Conservation (phyloP, 2,797 vertebrate species). For the Enteromius afrohamiltoni region DNA sequence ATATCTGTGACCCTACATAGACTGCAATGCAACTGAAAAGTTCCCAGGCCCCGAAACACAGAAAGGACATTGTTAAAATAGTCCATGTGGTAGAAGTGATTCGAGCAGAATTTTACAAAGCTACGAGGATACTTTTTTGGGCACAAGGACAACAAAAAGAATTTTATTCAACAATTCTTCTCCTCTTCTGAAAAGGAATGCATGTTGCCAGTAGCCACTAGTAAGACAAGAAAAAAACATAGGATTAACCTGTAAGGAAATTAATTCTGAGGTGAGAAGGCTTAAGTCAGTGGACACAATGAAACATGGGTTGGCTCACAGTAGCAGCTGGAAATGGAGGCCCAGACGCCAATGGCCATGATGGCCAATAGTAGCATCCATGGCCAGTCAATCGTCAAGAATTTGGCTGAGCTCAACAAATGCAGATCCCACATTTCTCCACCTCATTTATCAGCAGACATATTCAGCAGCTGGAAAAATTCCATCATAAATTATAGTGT, state of each 20-base stretch:
- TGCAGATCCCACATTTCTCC: conserved; percentile 33
- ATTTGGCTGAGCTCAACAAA: conserved; percentile 24
- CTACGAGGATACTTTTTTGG: no score
- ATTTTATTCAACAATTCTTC: no score
- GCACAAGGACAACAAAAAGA: no score
- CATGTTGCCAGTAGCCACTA: background rate
- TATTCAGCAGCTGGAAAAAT: conserved; percentile 32
- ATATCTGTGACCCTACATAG: no score
- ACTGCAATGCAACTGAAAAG: no score
- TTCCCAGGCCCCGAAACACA: no score
- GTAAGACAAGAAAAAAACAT: conserved; percentile 17
- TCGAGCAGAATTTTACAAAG: no score
- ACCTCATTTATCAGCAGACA: conserved; percentile 35
- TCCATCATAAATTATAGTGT: conserved; percentile 43
- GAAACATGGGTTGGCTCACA: conserved; percentile 9
- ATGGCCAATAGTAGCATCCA: conserved; percentile 10
- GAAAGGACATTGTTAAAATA: no score
- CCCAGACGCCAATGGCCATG: background rate
- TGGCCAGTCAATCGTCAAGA: conserved; percentile 19
- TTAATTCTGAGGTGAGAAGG: conserved; percentile 1
- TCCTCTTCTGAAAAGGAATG: no score
- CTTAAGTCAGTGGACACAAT: background rate
- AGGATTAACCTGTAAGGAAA: background rate
- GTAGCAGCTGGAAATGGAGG: background rate
- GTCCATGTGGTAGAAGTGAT: no score